A percentile compares a stretch with the other conserved stretches of the same genome.
phyloP scores from a whole-genome alignment of 1,140 invertebrate genomes.

The Carcinoscorpius rotundicauda region DNA sequence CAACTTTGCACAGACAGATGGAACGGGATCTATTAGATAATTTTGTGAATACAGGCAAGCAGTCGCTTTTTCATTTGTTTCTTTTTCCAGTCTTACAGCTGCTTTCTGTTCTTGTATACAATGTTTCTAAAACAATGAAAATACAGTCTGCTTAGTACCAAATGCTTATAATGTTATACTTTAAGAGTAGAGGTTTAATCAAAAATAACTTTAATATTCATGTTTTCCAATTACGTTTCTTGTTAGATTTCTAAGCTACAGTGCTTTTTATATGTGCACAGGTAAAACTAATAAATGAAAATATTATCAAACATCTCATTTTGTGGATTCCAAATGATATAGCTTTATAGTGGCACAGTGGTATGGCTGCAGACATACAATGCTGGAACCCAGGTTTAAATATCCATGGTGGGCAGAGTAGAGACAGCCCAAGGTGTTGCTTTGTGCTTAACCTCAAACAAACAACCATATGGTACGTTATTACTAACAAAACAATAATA shows the following conservation, averaged over 20 bases:
- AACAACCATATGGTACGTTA: constrained; percentile 18
- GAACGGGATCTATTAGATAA: constrained; percentile 69
- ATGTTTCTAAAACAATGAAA: constrained; percentile 20
- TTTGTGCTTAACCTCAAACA: constrained; percentile 21
- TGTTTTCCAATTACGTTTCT: no score
- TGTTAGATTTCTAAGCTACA: no score
- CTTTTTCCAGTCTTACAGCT: constrained; percentile 47
- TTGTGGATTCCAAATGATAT: no score
- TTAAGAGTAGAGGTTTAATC: no score
- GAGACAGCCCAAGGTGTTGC: constrained; percentile 27
- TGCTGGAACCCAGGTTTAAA: background rate
- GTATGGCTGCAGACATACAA: background rate
- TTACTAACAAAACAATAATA: no score
- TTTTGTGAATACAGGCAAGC: constrained; percentile 65
- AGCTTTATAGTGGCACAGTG: no score
- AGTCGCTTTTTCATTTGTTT: constrained; percentile 63
- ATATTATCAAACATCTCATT: no score
- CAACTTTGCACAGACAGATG: constrained; percentile 62
- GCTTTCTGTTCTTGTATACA: constrained; percentile 40
- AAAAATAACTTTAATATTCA: no score
- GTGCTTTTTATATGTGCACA: no score
- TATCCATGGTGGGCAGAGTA: constrained; percentile 25
- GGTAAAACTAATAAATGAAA: constrained; percentile 4
- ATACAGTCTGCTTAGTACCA: no score
- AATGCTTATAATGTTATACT: no score